A percentile compares a stretch with the other conserved stretches of the same genome.
Evolutionary conservation across 2,797 vertebrate genomes (phyloP).

Genomic region (Arremon brunneinucha): DNA sequence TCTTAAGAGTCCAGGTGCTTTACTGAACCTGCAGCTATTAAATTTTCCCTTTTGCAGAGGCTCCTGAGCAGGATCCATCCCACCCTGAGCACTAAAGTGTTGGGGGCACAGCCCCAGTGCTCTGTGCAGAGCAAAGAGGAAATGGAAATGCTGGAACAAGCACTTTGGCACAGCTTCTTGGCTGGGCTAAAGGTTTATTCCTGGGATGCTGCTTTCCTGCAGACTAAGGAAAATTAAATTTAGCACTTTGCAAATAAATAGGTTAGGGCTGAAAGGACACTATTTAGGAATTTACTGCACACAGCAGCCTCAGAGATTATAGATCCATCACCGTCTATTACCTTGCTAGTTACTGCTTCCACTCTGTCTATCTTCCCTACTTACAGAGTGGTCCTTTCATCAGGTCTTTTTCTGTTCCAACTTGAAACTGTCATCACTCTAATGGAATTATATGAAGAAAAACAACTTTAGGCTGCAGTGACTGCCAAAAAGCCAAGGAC

Average conservation of each 20-base stretch:
- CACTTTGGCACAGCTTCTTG: slow-evolving; percentile 57
- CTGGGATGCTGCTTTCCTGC: slow-evolving; percentile 64
- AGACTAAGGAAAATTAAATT: slow-evolving; percentile 70
- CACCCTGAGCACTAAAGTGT: background rate
- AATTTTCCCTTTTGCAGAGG: background rate
- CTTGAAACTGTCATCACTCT: slow-evolving; percentile 62
- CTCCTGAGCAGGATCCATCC: background rate
- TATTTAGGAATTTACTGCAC: slow-evolving; percentile 68
- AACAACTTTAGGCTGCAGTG: background rate
- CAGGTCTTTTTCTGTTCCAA: slow-evolving; percentile 45
- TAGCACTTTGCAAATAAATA: slow-evolving; percentile 72
- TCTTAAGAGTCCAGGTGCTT: background rate
- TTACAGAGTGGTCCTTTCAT: slow-evolving; percentile 45
- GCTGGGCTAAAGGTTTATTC: slow-evolving; percentile 63
- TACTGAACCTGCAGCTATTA: background rate
- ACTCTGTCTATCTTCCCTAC: slow-evolving; percentile 51
- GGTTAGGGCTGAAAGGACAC: slow-evolving; percentile 69
- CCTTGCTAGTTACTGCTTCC: slow-evolving; percentile 57
- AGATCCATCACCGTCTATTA: slow-evolving; percentile 67
- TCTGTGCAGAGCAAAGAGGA: background rate
- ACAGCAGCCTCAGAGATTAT: slow-evolving; percentile 57
- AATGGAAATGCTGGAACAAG: slow-evolving; percentile 58
- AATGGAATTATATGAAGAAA: slow-evolving; percentile 56
- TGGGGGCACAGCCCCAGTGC: background rate
- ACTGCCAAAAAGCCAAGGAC: slow-evolving; percentile 59